Evolutionary conservation across 1,140 invertebrate genomes (phyloP).

Genomic region (Drosophila seguyi): DNA sequence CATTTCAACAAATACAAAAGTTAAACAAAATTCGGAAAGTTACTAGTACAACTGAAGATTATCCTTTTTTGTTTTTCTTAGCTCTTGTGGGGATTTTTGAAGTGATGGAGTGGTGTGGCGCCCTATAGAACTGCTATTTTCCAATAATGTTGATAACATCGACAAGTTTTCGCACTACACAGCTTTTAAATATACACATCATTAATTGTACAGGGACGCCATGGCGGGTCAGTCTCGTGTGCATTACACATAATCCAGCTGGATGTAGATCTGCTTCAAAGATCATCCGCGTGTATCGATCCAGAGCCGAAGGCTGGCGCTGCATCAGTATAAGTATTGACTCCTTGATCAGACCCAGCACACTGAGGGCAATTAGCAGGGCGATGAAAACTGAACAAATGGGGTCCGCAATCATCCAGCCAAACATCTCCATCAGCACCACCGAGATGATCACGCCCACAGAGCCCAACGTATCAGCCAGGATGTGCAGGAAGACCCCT

Average conservation of each 20-base stretch:
- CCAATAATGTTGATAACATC: slow-evolving; percentile 51
- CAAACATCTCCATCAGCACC: slow-evolving; percentile 95
- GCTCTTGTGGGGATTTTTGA: slow-evolving; percentile 34
- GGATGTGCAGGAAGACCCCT: slow-evolving; percentile 96
- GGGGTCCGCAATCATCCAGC: slow-evolving; percentile 98
- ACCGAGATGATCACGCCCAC: slow-evolving; percentile 97
- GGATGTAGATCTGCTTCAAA: slow-evolving; percentile 96
- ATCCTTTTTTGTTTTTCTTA: slow-evolving; percentile 45
- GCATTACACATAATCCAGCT: slow-evolving; percentile 93
- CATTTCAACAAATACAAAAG: slow-evolving; percentile 65
- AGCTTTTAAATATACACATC: slow-evolving; percentile 60
- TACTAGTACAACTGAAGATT: slow-evolving; percentile 39
- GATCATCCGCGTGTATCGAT: slow-evolving; percentile 96
- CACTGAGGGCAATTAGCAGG: slow-evolving; percentile 93
- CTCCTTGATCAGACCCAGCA: slow-evolving; percentile 92
- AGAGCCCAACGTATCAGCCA: slow-evolving; percentile 95
- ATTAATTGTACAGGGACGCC: slow-evolving; percentile 40
- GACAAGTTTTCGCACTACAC: slow-evolving; percentile 31
- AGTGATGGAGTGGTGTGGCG: slow-evolving; percentile 27
- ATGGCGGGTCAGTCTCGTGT: neutral
- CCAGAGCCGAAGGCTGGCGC: slow-evolving; percentile 93
- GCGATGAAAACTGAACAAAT: slow-evolving; percentile 98
- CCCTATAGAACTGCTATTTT: slow-evolving; percentile 59
- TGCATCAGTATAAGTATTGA: slow-evolving; percentile 97
- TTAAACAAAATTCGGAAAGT: slow-evolving; percentile 67